Base-by-base conservation (phyloP, 2,888 invertebrate genomes). In the Baronia brevicornis region DNA sequence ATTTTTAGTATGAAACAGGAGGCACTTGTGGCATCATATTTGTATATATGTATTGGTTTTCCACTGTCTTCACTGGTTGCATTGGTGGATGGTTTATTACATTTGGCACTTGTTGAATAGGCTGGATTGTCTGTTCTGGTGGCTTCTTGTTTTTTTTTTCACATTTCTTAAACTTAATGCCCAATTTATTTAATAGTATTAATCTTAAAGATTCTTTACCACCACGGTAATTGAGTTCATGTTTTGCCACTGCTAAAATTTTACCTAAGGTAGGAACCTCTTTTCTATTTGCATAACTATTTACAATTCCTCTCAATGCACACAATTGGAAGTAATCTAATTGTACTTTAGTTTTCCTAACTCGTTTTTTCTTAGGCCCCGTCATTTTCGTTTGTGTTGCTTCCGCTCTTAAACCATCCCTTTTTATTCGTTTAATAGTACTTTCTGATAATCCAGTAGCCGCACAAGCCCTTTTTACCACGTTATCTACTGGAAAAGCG, bases 151-250 rank as follows among this genome's bases (percentile, higher is more conserved):
- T 78, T 44, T 82, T 82, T 45, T 82, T 80, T 45, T 82, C 82
- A 15, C 80, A 79, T 44, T 82, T 82, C 48, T 82, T 82, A 52
- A 82, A 82, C 46, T 82, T 82, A 45, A 80, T 82, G 33, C 82
- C 82, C 6, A 82, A 48, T 45, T 82, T 82, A 48, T 84, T 82
- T 31, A 79, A 51, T 26, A 84, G 49, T 52, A 84, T 84, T 56
- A 80, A 53, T 43, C 80, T 53, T 11, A 84, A 41, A 8, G 82
- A 80, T 42, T 82, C 82, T 29, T 80, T 82, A 1, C 80, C 80
- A 0, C 82, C 82, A 3, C 67, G 51, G 35, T 79, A 84, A 35
- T 80, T 79, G 0, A 84, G 31, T 33, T 84, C 82, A 2, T 71
- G 70, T 55, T 73, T 74, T 0, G 82, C 80, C 0, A 80, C 69